Evolutionary conservation across 2,113 vertebrate genomes (phyloP), one percentile per base, ranked within the genome.

Genomic region (Todiramphus chloris): DNA sequence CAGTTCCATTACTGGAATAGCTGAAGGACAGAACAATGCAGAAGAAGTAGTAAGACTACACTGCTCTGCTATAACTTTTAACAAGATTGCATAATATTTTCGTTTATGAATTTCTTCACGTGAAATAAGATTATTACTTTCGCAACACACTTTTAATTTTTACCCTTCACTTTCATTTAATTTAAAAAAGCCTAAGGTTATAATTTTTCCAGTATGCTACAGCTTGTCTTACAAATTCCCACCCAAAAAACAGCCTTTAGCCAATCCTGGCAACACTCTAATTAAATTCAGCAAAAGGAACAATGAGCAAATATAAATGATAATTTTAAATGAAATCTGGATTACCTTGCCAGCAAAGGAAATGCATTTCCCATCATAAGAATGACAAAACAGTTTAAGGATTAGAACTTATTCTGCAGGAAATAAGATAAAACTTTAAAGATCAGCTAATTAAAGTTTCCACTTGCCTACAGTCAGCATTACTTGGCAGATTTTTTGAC

Each of bases 261-360:
- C 72, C 78, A 95, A 51, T 90, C 39, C 75, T 78, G 62, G 56
- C 16, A 87, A 91, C 20, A 81, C 9, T 82, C 59, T 87, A 92
- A 67, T 96, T 97, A 96, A 86, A 89, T 35, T 78, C 81, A 95
- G 50, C 27, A 79, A 89, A 67, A 63, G 53, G 48, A 95, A 94
- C 44, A 93, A 93, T 59, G 43, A 93, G 78, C 39, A 86, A 77
- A 77, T 83, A 83, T 9, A 97, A 93, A 88, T 68, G 46, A 50
- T 60, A 28, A 87, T 87, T 95, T 95, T 27, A 95, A 96, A 84
- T 66, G 37, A 93, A 95, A 93, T 82, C 13, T 2, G 8, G 53
- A 94, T 95, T 88, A 84, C 60, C 44, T 5, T 59, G 53, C 76
- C 82, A 92, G 46, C 31, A 90, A 56, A 64, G 90, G 81, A 74